These are phyloP conservation scores for Sinhomidia bicolor DNA, from an alignment of 2,888 invertebrate species.

Conservation along the genomic window DNA sequence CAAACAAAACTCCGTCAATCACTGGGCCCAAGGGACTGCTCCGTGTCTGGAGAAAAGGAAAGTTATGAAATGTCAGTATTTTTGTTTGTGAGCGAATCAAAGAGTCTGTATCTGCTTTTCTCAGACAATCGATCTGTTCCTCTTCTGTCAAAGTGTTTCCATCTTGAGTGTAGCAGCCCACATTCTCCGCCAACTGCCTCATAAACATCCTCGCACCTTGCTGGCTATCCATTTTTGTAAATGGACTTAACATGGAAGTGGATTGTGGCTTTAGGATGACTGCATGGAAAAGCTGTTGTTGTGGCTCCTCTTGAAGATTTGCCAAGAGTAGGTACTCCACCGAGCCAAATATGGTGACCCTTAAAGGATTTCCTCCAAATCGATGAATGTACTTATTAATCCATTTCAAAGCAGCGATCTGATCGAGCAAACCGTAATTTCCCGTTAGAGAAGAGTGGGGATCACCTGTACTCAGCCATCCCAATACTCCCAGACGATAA, in stretches of 20 bases:
- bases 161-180: conserved; percentile 38
- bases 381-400: conserved; percentile 77
- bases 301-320: conserved; percentile 33
- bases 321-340: conserved; percentile 76
- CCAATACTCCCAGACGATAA: conserved; percentile 76
- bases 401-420: conserved; percentile 77
- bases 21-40: conserved; percentile 71
- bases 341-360: conserved; percentile 77
- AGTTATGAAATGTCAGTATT: conserved; percentile 72
- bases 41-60: conserved; percentile 45
- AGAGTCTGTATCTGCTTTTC: conserved; percentile 61
- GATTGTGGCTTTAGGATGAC: conserved; percentile 74
- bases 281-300: conserved; percentile 69
- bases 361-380: conserved; percentile 78
- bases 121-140: conserved; percentile 70
- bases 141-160: background rate
- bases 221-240: conserved; percentile 52
- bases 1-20: conserved; percentile 71
- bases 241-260: conserved; percentile 68
- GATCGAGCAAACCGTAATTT: conserved; percentile 78
- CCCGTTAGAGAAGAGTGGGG: conserved; percentile 58
- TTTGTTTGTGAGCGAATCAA: conserved; percentile 73
- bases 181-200: conserved; percentile 47
- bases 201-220: conserved; percentile 53
- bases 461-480: conserved; percentile 74